Percentiles rank a stretch among this genome's conserved stretches.
These are phyloP conservation scores for Drosophila tristis DNA, from an alignment of 1,140 invertebrate genomes.

Conservation along the genomic window DNA sequence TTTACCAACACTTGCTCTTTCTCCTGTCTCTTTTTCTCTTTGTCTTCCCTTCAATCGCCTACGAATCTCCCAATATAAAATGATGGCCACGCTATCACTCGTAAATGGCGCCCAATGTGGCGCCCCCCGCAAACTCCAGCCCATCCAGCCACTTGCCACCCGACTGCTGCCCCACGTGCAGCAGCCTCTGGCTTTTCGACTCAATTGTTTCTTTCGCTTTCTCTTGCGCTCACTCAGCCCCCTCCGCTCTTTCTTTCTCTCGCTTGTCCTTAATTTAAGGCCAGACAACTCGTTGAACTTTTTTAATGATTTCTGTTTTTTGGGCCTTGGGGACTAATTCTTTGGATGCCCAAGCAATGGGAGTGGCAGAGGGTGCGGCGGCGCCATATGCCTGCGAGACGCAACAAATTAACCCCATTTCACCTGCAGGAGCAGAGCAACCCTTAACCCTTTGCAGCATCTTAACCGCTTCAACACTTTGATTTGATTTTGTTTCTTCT, in stretches of 20 bases:
- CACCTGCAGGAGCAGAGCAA: slow-evolving; percentile 59
- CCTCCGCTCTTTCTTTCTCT: slow-evolving; percentile 25
- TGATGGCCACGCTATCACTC: slow-evolving; percentile 71
- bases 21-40: slow-evolving; percentile 2
- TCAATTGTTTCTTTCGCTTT: slow-evolving; percentile 61
- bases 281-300: slow-evolving; percentile 62
- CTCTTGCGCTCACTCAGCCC: slow-evolving; percentile 9
- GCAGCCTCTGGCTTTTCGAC: slow-evolving; percentile 34
- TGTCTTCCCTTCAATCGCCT: slow-evolving; percentile 47
- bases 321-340: slow-evolving; percentile 79
- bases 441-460: slow-evolving; percentile 60
- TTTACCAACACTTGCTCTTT: slow-evolving; percentile 9
- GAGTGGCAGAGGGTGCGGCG: slow-evolving; percentile 8
- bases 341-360: slow-evolving; percentile 10
- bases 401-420: slow-evolving; percentile 77
- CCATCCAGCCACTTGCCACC: not conserved
- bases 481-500: slow-evolving; percentile 68
- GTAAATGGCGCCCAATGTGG: slow-evolving; percentile 38
- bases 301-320: slow-evolving; percentile 71
- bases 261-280: slow-evolving; percentile 67
- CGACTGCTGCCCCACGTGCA: slow-evolving; percentile 7
- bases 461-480: slow-evolving; percentile 81
- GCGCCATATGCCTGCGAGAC: slow-evolving; percentile 70
- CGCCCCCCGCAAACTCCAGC: not conserved
- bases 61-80: slow-evolving; percentile 65